A percentile compares a stretch with the other conserved stretches of the same genome.
Evolutionary conservation across 2,888 invertebrate species (phyloP).

Genomic region (Troides aeacus): DNA sequence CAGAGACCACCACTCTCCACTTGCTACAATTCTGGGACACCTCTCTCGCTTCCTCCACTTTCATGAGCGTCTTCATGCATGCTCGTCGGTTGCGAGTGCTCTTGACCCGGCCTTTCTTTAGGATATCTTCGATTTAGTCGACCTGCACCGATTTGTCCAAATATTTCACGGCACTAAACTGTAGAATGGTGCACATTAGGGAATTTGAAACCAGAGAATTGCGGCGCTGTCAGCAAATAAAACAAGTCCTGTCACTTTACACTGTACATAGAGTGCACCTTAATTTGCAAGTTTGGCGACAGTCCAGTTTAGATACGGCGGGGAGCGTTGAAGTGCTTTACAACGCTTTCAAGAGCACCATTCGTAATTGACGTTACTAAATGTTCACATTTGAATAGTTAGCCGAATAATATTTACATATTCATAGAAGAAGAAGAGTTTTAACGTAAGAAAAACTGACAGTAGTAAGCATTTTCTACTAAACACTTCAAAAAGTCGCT

Average conservation of each 20-base stretch:
- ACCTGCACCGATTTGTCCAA: too few relatives aligned
- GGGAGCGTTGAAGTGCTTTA: conserved; percentile 13
- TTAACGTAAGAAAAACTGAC: too few relatives aligned
- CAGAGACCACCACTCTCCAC: too few relatives aligned
- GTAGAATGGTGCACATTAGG: not conserved
- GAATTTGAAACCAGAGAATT: not conserved
- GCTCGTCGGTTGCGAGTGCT: too few relatives aligned
- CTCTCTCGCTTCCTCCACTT: too few relatives aligned
- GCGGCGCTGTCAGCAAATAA: conserved; percentile 15
- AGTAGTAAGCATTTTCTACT: too few relatives aligned
- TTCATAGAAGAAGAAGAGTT: not conserved
- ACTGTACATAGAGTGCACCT: conserved; percentile 22
- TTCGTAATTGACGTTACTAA: conserved; percentile 22
- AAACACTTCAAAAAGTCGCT: too few relatives aligned
- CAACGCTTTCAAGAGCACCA: conserved; percentile 15
- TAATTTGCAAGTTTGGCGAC: conserved; percentile 29
- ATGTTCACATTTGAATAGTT: conserved; percentile 7
- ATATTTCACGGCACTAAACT: too few relatives aligned
- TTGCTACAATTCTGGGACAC: too few relatives aligned
- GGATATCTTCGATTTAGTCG: too few relatives aligned
- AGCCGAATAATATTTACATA: not conserved
- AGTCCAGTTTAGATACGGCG: conserved; percentile 24
- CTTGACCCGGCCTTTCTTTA: too few relatives aligned
- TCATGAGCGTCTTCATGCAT: too few relatives aligned
- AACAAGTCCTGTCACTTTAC: conserved; percentile 19